Conservation (phyloP, 2,888 invertebrate species). For the Drosophila ustulata region DNA sequence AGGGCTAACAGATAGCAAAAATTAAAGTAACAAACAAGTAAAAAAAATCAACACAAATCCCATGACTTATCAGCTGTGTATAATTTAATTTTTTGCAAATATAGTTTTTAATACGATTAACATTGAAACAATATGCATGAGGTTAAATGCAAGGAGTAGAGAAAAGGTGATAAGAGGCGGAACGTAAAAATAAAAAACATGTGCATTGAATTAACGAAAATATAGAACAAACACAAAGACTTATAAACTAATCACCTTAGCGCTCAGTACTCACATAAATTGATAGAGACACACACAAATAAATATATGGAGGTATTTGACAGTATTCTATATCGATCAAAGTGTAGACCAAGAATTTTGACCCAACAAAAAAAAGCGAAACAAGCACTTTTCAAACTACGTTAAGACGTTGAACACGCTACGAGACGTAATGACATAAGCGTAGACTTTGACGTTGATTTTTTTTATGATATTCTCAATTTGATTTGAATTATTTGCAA, state of each 20-base stretch:
- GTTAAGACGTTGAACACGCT: conserved; percentile 59
- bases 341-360: conserved; percentile 9
- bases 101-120: background rate
- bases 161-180: conserved; percentile 25
- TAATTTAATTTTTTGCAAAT: conserved; percentile 22
- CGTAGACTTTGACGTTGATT: conserved; percentile 54
- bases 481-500: conserved; percentile 14
- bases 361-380: conserved; percentile 71
- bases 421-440: conserved; percentile 75
- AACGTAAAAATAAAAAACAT: conserved; percentile 13
- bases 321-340: conserved; percentile 26
- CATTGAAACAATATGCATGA: conserved; percentile 20
- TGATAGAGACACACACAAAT: conserved; percentile 60
- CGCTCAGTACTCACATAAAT: conserved; percentile 60
- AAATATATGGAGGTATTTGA: conserved; percentile 41
- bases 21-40: conserved; percentile 10
- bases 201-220: conserved; percentile 2
- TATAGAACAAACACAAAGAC: conserved; percentile 33
- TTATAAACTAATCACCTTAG: conserved; percentile 55
- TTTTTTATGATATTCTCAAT: conserved; percentile 18
- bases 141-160: conserved; percentile 18
- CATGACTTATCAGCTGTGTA: conserved; percentile 26
- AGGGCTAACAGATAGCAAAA: conserved; percentile 48
- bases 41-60: conserved; percentile 20
- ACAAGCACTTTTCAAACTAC: conserved; percentile 57